These are phyloP conservation scores for Cebidichthys violaceus DNA, from an alignment of 2,113 vertebrate species.

Conservation along the genomic window DNA sequence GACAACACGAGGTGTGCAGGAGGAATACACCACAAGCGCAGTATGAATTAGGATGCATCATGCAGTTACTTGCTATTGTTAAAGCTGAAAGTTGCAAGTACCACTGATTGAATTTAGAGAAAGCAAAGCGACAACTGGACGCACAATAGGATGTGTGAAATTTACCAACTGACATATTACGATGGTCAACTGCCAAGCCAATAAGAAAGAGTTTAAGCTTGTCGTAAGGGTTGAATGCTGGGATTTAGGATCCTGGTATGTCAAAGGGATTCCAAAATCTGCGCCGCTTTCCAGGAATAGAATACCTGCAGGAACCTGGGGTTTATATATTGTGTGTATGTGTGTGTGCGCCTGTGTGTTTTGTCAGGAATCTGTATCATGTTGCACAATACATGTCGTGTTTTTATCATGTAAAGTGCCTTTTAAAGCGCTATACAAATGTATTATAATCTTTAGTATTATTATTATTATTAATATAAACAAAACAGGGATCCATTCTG, in stretches of 20 bases:
- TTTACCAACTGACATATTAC: background rate
- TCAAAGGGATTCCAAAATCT: background rate
- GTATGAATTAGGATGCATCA: background rate
- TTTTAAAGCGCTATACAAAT: too few species aligned
- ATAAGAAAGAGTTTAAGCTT: background rate
- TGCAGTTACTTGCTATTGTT: background rate
- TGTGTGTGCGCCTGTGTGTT: background rate
- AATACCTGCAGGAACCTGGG: background rate
- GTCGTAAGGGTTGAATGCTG: background rate
- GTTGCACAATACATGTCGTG: background rate
- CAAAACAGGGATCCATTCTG: too few species aligned
- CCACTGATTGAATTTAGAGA: too few species aligned
- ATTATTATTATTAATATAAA: too few species aligned
- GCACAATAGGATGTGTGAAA: background rate
- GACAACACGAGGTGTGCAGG: background rate
- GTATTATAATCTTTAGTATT: too few species aligned
- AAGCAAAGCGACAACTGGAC: too few species aligned
- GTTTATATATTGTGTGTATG: background rate
- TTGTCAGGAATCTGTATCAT: background rate
- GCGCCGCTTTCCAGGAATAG: background rate
- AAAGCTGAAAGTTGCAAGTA: background rate
- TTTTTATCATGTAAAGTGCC: too few species aligned
- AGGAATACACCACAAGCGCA: background rate
- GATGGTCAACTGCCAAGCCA: background rate
- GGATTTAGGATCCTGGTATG: background rate